phyloP scores from a whole-genome alignment of 1,140 invertebrate species.

The Listronotus bonariensis region DNA sequence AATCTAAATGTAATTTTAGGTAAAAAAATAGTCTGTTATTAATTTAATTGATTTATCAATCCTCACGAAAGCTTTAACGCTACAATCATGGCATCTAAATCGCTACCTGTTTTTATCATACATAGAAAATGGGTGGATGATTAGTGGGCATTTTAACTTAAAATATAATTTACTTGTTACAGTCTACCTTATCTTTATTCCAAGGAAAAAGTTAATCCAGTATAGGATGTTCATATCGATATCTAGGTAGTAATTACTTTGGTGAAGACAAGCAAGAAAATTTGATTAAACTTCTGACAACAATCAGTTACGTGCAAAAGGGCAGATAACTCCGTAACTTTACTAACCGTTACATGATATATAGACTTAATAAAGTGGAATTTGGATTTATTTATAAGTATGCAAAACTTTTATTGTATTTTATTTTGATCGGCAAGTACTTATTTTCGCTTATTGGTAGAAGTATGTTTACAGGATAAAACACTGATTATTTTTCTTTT shows the following conservation, averaged over 20 bases:
- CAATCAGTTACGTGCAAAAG: slow-evolving; percentile 35
- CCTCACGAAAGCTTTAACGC: too few relatives aligned
- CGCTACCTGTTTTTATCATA: too few relatives aligned
- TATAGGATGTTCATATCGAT: slow-evolving; percentile 25
- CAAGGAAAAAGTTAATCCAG: slow-evolving; percentile 12
- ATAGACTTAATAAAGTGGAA: slow-evolving; percentile 17
- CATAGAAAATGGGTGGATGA: too few relatives aligned
- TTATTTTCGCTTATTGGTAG: slow-evolving; percentile 15
- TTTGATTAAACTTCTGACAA: slow-evolving; percentile 37
- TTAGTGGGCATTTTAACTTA: background rate
- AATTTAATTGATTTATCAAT: too few relatives aligned
- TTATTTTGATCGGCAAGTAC: slow-evolving; percentile 12
- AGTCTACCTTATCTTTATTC: background rate
- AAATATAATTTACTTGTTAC: background rate
- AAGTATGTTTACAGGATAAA: background rate
- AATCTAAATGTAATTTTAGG: too few relatives aligned
- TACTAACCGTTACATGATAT: slow-evolving; percentile 31
- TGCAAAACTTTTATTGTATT: slow-evolving; percentile 21
- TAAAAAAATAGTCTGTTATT: too few relatives aligned
- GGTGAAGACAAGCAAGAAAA: slow-evolving; percentile 29
- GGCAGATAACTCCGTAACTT: slow-evolving; percentile 26
- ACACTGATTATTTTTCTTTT: too few relatives aligned
- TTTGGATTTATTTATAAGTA: slow-evolving; percentile 25
- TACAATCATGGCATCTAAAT: too few relatives aligned
- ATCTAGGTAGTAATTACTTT: slow-evolving; percentile 28